Evolutionary conservation across 2,888 invertebrate genomes (phyloP).

Genomic region (Dynastes hyllus): DNA sequence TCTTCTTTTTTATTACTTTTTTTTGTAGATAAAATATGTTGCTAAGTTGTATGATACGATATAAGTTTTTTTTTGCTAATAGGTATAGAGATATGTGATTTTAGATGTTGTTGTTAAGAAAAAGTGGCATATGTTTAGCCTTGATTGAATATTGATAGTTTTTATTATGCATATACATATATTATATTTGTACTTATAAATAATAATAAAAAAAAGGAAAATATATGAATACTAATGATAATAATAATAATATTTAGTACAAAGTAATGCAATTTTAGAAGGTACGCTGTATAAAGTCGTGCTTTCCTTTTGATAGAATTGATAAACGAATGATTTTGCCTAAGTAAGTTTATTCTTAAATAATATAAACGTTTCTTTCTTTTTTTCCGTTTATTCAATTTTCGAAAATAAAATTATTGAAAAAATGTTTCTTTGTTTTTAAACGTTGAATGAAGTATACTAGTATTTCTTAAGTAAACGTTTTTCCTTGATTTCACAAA

Average conservation of each 20-base stretch:
- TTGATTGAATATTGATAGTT: constrained; percentile 19
- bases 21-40: constrained; percentile 15
- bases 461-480: too few relatives aligned
- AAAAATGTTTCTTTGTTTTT: too few relatives aligned
- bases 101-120: neutral
- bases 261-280: constrained; percentile 41
- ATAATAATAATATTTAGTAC: constrained; percentile 45
- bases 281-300: constrained; percentile 41
- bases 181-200: constrained; percentile 39
- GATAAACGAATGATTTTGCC: neutral
- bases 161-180: neutral
- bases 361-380: too few relatives aligned
- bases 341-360: too few relatives aligned
- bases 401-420: too few relatives aligned
- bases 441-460: too few relatives aligned
- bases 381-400: neutral
- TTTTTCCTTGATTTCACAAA: too few relatives aligned
- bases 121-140: constrained; percentile 42
- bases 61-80: constrained; percentile 16
- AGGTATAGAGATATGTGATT: too few relatives aligned
- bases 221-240: neutral
- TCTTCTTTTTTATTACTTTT: constrained; percentile 28
- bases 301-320: neutral
- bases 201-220: neutral
- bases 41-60: neutral